phyloP scores from a whole-genome alignment of 2,113 vertebrate species.

The Oncorhynchus nerka region DNA sequence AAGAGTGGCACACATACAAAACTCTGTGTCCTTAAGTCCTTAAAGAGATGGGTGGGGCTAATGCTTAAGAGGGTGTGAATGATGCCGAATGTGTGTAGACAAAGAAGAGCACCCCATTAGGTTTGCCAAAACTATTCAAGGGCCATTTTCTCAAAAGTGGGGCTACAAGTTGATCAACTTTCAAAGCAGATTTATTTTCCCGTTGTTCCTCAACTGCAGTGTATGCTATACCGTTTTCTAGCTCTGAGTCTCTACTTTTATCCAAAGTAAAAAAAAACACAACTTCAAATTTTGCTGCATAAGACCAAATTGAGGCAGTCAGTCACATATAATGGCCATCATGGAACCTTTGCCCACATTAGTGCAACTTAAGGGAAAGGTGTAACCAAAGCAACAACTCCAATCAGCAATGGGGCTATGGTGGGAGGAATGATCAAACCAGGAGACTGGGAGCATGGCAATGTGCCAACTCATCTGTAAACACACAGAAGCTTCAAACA shows the following conservation, averaged over 20 bases:
- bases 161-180: no score
- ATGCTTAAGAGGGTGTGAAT: no score
- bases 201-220: no score
- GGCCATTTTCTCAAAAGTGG: neutral
- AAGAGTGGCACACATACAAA: conserved; percentile 55
- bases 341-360: conserved; percentile 17
- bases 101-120: neutral
- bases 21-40: conserved; percentile 23
- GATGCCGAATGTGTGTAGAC: neutral
- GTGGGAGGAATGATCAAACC: neutral
- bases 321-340: conserved; percentile 4
- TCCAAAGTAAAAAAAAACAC: no score
- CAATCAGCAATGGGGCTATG: neutral
- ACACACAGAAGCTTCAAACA: neutral
- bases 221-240: no score
- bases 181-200: no score
- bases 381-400: conserved; percentile 6
- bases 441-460: neutral
- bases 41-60: no score
- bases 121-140: neutral
- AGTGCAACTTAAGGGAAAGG: conserved; percentile 3
- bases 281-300: neutral
- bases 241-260: no score
- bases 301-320: neutral
- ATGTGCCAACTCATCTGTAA: neutral